phyloP scores from a whole-genome alignment of 2,888 invertebrate species.

The Trichopoda pennipes region DNA sequence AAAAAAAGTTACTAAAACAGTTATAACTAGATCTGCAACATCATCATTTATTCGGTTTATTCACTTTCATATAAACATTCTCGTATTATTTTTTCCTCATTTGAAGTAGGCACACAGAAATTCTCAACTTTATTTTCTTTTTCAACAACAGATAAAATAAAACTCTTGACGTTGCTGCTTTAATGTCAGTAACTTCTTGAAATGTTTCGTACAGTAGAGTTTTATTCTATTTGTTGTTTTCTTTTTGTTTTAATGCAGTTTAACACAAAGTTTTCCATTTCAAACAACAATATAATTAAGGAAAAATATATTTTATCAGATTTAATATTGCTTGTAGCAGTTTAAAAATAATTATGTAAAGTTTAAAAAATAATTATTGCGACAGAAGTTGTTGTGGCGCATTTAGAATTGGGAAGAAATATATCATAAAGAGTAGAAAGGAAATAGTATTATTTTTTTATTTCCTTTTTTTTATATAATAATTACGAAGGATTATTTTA shows the following conservation, averaged over 20 bases:
- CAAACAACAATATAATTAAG: slow-evolving; percentile 25
- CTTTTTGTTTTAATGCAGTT: slow-evolving; percentile 12
- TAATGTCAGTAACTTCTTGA: slow-evolving; percentile 52
- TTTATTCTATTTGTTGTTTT: slow-evolving; percentile 21
- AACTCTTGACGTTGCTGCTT: slow-evolving; percentile 17
- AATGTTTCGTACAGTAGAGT: slow-evolving; percentile 41
- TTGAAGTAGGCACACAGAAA: slow-evolving; percentile 45
- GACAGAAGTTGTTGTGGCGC: slow-evolving; percentile 8
- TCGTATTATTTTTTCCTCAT: slow-evolving; percentile 25
- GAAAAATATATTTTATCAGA: slow-evolving; percentile 26
- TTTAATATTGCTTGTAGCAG: slow-evolving; percentile 38
- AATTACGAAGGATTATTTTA: too few species aligned
- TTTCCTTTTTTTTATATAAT: not conserved
- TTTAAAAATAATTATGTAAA: slow-evolving; percentile 46
- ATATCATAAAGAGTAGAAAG: not conserved
- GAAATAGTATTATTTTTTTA: not conserved
- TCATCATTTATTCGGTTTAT: slow-evolving; percentile 52
- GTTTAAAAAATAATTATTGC: slow-evolving; percentile 7
- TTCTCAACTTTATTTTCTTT: slow-evolving; percentile 3
- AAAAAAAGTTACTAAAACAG: slow-evolving; percentile 16
- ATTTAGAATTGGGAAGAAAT: not conserved
- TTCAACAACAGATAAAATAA: slow-evolving; percentile 9
- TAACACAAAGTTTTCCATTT: slow-evolving; percentile 32
- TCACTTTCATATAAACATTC: slow-evolving; percentile 13
- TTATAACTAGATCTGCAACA: slow-evolving; percentile 52